Evolutionary conservation across 2,797 vertebrate species (phyloP), one percentile per base, ranked within the genome.

Genomic region (Perdix hodgsoniae): DNA sequence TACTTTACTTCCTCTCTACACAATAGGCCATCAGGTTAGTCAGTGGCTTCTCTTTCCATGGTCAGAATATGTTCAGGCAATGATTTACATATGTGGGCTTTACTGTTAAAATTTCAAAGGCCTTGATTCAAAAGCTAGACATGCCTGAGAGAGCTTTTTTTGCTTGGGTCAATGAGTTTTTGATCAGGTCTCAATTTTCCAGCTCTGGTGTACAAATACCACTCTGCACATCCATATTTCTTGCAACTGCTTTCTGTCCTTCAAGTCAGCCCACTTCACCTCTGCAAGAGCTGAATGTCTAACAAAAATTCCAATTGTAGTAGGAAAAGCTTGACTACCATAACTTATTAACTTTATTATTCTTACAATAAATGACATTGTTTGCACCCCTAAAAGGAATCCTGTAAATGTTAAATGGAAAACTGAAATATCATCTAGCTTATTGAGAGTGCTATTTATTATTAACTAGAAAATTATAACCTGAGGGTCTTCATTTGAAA

Each of bases 331-430:
- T 49, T 27, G 8, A 61, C 15, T 64, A 79, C 31, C 2, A 5
- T 18, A 54, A 78, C 70, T 66, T 88, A 93, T 90, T 91, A 88
- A 17, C 47, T 91, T 88, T 86, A 90, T 94, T 84, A 83, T 91
- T 86, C 76, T 92, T 93, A 69, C 9, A 21, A 88, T 75, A 63
- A 94, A 89, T 85, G 2, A 91, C 89, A 66, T 75, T 72, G 11
- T 54, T 77, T 90, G 37, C 17, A 64, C 23, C 37, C 44, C 47
- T 83, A 33, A 83, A 87, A 90, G 21, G 42, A 92, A 65, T 50
- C 23, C 8, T 90, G 27, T 56, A 40, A 63, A 66, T 65, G 39
- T 56, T 31, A 82, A 78, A 88, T n/a, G 26, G 78, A 65, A 82
- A 86, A 91, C 22, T 82, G 76, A 93, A 93, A 86, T 90, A 12